These are phyloP conservation scores for Mohoua ochrocephala DNA, from an alignment of 2,113 vertebrate genomes.

Conservation along the genomic window DNA sequence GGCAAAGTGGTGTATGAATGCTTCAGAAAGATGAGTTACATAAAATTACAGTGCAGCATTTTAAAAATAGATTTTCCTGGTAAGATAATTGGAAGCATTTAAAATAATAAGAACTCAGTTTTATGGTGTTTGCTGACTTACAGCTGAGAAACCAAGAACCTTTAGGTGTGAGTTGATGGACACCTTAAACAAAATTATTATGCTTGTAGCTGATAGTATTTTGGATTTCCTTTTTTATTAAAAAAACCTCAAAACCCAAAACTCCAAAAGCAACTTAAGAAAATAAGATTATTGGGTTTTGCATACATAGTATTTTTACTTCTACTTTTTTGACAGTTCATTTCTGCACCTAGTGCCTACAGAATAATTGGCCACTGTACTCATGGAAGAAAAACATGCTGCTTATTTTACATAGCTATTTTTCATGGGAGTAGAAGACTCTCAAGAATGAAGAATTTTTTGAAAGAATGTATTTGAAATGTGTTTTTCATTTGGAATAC, in stretches of 20 bases:
- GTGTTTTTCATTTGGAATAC: not conserved
- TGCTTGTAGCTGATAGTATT: not conserved
- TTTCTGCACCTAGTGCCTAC: not conserved
- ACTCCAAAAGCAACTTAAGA: not conserved
- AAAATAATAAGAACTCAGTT: not conserved
- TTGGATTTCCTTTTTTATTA: not conserved
- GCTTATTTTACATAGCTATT: not conserved
- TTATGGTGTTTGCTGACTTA: not conserved
- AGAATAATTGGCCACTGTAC: not conserved
- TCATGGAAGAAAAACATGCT: not conserved
- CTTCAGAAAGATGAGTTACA: not conserved
- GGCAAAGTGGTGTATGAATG: not conserved
- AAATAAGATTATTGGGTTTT: not conserved
- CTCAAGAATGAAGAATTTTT: not conserved
- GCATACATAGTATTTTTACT: not conserved
- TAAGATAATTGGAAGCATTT: not conserved
- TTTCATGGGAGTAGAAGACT: not conserved
- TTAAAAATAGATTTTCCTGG: not conserved
- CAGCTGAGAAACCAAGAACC: not conserved
- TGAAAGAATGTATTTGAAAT: not conserved
- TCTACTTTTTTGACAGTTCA: not conserved
- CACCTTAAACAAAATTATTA: not conserved
- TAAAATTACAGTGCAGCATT: not conserved
- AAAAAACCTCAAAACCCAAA: not conserved
- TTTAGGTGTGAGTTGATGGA: not conserved